Base-by-base conservation (phyloP, 30 jellyfish, hydroid and myxozoan genomes). In the Cassiopea andromeda region DNA sequence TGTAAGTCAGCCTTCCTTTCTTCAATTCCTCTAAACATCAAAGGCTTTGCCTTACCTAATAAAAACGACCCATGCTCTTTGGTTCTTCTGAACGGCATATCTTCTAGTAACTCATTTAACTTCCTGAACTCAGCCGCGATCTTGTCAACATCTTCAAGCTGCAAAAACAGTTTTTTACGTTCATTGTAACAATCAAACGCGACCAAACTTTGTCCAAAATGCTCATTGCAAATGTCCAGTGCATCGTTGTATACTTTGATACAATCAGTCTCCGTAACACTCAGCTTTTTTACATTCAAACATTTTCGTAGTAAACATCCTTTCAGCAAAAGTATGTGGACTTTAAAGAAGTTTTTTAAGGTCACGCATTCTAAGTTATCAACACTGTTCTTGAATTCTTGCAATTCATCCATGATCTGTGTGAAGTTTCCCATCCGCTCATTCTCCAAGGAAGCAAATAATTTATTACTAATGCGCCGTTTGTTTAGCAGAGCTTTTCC, bases 131-230 rank as follows among this genome's bases (percentile, higher is more conserved):
- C 77, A 7, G 0, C 46, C 16, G 60, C 7, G 18, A 78, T 71
- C 6, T 80, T 60, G 17, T 60, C 88, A 19, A 18, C 60, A 15
- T 80, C 67, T 16, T 43, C 13, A 57, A 6, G 19, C 10, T 14
- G 15, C 76, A 57, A 80, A 49, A 47, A 80, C 1, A 45, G 1
- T 47, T 27, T 80, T 8, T 60, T 78, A 17, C 58, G 69, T 60
- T 80, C 80, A 12, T 60, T 57, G 60, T 80, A 59, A 74, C 88
- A 80, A 60, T 80, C 88, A 60, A 80, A 4, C 3, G 88, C 60
- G 43, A 60, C 43, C 88, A 74, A 80, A 49, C 75, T 60, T 14
- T 57, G 59, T 27, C 88, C 88, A 60, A 57, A 80, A 14, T 15
- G 9, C 43, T 80, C 69, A 15, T 60, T 2, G 80, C 88, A 27